Conservation (phyloP, 1,140 invertebrate species). For the Bombus confusus region DNA sequence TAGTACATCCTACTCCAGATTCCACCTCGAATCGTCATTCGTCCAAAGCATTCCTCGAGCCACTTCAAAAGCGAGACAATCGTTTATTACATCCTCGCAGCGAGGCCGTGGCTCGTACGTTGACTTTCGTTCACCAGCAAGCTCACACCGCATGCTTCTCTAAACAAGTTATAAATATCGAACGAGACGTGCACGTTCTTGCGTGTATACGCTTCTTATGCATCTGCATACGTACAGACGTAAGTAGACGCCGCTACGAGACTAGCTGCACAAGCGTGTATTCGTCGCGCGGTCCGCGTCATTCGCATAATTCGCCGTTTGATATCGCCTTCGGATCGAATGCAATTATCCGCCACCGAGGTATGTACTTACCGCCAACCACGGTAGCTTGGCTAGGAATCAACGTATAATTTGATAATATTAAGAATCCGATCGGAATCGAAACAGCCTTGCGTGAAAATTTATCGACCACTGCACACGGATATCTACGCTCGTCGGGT, state of each 20-base stretch:
- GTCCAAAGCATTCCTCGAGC: not conserved
- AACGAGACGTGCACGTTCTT: conserved; percentile 12
- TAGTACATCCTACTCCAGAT: conserved; percentile 6
- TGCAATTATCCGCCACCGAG: not conserved
- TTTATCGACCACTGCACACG: not conserved
- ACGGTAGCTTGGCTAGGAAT: no score
- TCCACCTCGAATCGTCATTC: conserved; percentile 9
- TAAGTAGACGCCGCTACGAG: not conserved
- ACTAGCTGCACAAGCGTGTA: not conserved
- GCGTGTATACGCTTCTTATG: not conserved
- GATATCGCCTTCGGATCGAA: not conserved
- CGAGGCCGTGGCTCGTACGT: conserved; percentile 41
- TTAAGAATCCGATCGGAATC: not conserved
- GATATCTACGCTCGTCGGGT: not conserved
- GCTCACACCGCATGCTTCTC: conserved; percentile 29
- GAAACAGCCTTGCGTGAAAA: not conserved
- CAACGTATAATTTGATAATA: not conserved
- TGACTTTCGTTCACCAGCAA: conserved; percentile 34
- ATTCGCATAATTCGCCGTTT: not conserved
- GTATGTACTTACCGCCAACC: not conserved
- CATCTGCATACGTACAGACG: not conserved
- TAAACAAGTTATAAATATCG: conserved; percentile 57
- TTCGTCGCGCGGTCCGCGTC: not conserved
- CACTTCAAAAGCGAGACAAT: conserved; percentile 50
- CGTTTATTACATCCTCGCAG: conserved; percentile 40